Base-by-base conservation (phyloP, 2,113 vertebrate species). In the Bos javanicus region DNA sequence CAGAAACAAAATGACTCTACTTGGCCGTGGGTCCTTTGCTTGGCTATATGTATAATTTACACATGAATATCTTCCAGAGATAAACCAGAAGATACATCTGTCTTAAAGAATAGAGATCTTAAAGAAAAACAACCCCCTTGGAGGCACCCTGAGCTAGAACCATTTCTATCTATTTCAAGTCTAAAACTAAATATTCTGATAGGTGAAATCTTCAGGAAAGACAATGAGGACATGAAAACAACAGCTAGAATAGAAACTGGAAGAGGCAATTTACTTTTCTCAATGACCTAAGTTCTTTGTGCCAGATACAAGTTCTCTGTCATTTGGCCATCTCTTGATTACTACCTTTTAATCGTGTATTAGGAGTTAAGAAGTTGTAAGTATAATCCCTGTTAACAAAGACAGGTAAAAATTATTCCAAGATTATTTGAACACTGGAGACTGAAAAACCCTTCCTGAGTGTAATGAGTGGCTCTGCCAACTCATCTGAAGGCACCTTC, bases 341-440 rank as follows among this genome's bases (percentile, higher is more conserved):
- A 96, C 86, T 87, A 96, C 84, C 78, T 97, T 97, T 96, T 71
- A 90, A 62, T 87, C 59, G 2, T 26, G 56, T 54, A 80, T 87
- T 95, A 86, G 39, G 52, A 91, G 67, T 91, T 94, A 96, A 93
- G 87, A 81, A 91, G 46, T 90, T 96, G 0, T 50, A 94, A 76
- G 60, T 87, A 76, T 86, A 89, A 91, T 59, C 78, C 60, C 36
- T 96, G 46, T 82, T 95, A 94, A 96, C 88, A 85, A 96, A 91
- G 78, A 93, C 82, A 95, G 78, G 91, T 89, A 91, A 97, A 97
- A 98, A 84, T 87, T 97, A 96, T 50, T 86, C 50, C 60, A 88
- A 92, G 67, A 94, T 94, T 48, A 95, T 81, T 52, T 64, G 60
- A 94, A 94, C 62, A 59, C n/a, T 74, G n/a, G 90, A 80, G n/a